Evolutionary conservation across 2,888 invertebrate genomes (phyloP).

Genomic region (Mythimna vitellina): DNA sequence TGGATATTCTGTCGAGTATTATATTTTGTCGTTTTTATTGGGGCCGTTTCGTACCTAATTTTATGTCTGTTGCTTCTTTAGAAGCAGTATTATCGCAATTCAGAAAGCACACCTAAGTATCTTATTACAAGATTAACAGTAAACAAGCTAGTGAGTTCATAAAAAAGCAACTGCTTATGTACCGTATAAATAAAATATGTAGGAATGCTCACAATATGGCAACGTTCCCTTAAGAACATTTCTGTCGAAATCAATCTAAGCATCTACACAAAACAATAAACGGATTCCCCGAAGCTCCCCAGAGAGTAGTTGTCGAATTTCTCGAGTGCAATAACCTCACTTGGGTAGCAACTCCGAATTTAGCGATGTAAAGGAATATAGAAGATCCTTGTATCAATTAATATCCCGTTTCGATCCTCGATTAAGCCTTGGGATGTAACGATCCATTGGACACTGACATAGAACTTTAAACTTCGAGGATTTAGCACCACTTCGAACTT

Average conservation of each 20-base stretch:
- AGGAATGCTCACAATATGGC: neutral
- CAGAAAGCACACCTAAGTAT: constrained; percentile 11
- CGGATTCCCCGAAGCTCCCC: constrained; percentile 29
- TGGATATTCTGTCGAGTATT: constrained; percentile 29
- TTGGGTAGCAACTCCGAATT: constrained; percentile 5
- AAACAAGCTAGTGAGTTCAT: neutral
- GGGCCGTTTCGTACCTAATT: constrained; percentile 30
- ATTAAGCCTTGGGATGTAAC: constrained; percentile 10
- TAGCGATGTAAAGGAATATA: constrained; percentile 29
- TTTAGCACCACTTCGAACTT: constrained; percentile 12
- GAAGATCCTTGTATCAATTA: constrained; percentile 42
- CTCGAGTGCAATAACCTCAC: constrained; percentile 46
- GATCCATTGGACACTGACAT: constrained; percentile 24
- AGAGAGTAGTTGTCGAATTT: constrained; percentile 44
- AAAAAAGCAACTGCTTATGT: neutral
- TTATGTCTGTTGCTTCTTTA: constrained; percentile 13
- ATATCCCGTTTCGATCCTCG: constrained; percentile 17
- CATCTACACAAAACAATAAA: constrained; percentile 55
- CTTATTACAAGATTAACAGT: constrained; percentile 4
- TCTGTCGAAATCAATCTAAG: constrained; percentile 38
- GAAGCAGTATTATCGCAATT: constrained; percentile 4
- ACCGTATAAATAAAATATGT: neutral
- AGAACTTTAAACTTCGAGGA: neutral
- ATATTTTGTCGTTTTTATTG: constrained; percentile 43
- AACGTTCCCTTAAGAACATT: constrained; percentile 10